These are phyloP conservation scores for Philantomba maxwellii DNA, from an alignment of 2,113 vertebrate genomes.

Conservation along the genomic window DNA sequence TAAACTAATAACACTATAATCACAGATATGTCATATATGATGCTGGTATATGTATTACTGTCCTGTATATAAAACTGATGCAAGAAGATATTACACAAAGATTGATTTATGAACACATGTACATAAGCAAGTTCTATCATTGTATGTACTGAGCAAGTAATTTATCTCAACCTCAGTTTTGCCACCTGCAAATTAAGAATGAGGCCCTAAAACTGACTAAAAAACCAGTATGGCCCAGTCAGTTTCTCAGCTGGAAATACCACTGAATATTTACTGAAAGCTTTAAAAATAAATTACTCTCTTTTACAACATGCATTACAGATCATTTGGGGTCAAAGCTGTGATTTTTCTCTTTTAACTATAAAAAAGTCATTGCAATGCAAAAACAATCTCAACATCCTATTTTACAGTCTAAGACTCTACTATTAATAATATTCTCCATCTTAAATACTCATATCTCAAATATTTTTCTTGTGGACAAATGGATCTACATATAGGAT, in stretches of 20 bases:
- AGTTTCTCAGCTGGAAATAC: background rate
- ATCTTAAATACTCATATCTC: background rate
- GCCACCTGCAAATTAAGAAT: background rate
- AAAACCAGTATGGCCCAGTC: background rate
- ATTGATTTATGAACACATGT: background rate
- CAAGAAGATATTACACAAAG: background rate
- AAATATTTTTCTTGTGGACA: background rate
- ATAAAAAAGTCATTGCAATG: background rate
- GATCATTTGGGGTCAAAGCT: background rate
- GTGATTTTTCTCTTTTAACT: background rate
- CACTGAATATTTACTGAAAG: background rate
- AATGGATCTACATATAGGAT: background rate
- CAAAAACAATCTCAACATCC: background rate
- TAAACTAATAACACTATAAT: background rate
- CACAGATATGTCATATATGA: background rate
- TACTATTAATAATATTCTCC: background rate
- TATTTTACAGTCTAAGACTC: background rate
- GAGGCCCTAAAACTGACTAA: background rate
- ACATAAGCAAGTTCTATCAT: background rate
- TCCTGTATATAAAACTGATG: background rate
- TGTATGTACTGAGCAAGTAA: background rate
- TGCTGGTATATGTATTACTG: background rate
- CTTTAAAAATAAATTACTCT: background rate
- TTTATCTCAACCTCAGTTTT: background rate
- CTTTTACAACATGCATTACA: background rate